phyloP scores from a whole-genome alignment of 2,888 invertebrate genomes.

The Rhingia campestris region DNA sequence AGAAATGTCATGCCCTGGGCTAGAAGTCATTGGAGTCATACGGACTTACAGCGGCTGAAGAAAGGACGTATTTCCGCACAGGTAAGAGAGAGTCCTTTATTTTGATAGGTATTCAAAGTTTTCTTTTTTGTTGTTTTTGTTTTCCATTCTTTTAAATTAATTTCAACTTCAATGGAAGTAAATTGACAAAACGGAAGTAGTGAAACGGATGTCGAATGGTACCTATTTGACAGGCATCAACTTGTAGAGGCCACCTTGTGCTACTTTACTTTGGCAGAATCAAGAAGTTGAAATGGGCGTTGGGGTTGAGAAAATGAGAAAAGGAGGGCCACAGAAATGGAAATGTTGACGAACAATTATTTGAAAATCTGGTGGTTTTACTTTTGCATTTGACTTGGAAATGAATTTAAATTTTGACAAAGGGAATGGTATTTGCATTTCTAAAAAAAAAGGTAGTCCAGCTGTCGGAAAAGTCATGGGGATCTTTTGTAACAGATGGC shows the following conservation, averaged over 20 bases:
- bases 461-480: no score
- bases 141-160: slow-evolving; percentile 38
- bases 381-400: background rate
- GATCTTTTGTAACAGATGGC: no score
- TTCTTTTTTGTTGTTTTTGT: background rate
- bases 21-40: slow-evolving; percentile 90
- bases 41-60: slow-evolving; percentile 89
- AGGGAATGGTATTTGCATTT: no score
- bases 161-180: slow-evolving; percentile 49
- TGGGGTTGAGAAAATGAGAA: background rate
- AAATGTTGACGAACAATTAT: no score
- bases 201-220: background rate
- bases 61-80: slow-evolving; percentile 91
- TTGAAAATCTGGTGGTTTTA: background rate
- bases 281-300: slow-evolving; percentile 23
- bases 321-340: background rate
- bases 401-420: background rate
- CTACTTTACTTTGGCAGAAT: slow-evolving; percentile 24
- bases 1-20: slow-evolving; percentile 88
- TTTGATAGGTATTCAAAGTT: background rate
- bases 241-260: slow-evolving; percentile 29
- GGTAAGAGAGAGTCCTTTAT: slow-evolving; percentile 83
- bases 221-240: slow-evolving; percentile 54
- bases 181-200: background rate
- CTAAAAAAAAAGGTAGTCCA: no score